Evolutionary conservation across 1,140 invertebrate genomes (phyloP).

Genomic region (Drosophila equinoxialis): DNA sequence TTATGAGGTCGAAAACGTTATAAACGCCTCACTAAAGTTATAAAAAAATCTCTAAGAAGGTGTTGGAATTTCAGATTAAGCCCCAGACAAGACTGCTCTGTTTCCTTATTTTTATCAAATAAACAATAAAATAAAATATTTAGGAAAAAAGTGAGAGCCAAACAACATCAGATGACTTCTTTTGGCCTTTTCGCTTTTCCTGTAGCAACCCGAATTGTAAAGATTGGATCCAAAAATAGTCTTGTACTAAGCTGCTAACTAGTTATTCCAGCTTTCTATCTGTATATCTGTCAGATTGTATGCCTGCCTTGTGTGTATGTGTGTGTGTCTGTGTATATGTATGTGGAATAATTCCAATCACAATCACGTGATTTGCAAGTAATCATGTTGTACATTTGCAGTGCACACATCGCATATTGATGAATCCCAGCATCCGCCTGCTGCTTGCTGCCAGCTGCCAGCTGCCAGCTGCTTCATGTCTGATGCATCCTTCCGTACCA

Average conservation of each 20-base stretch:
- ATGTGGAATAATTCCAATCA: conserved; percentile 65
- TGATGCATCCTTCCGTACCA: not conserved
- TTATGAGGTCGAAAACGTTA: too few species aligned
- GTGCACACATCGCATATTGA: conserved; percentile 72
- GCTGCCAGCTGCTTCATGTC: not conserved
- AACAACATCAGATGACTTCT: too few species aligned
- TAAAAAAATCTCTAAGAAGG: too few species aligned
- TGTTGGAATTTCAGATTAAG: too few species aligned
- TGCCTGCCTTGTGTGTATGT: not conserved
- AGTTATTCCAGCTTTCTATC: not conserved
- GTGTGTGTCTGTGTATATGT: conserved; percentile 27
- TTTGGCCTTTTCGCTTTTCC: not conserved
- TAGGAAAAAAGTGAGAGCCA: too few species aligned
- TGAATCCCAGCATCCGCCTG: conserved; percentile 25
- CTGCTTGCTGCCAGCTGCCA: not conserved
- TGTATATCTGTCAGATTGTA: conserved; percentile 1
- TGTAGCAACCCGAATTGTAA: not conserved
- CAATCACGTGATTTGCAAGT: conserved; percentile 79
- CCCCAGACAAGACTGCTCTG: too few species aligned
- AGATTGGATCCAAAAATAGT: not conserved
- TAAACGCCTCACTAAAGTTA: too few species aligned
- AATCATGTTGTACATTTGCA: conserved; percentile 76
- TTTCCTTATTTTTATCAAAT: too few species aligned
- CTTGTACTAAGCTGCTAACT: not conserved
- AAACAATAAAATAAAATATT: too few species aligned